These are phyloP conservation scores for Parelbella ahira DNA, from an alignment of 2,888 invertebrate species.

Conservation along the genomic window DNA sequence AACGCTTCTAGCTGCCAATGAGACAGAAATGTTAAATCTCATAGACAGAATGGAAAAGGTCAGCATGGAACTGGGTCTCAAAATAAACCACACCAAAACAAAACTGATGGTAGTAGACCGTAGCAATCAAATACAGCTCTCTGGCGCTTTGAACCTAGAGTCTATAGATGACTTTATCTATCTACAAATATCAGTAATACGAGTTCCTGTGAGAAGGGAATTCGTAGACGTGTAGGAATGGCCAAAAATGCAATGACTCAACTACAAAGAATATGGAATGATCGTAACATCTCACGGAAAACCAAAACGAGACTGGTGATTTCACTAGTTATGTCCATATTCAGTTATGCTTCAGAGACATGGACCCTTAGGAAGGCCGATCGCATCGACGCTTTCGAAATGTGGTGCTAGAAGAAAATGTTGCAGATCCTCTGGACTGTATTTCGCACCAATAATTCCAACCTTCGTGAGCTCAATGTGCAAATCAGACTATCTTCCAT, in stretches of 20 bases:
- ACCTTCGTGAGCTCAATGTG: background rate
- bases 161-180: background rate
- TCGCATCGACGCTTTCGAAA: slow-evolving; percentile 6
- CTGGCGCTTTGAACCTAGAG: background rate
- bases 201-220: slow-evolving; percentile 1
- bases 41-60: slow-evolving; percentile 11
- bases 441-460: too few relatives aligned
- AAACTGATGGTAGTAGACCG: slow-evolving; percentile 23
- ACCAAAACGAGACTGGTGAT: slow-evolving; percentile 1
- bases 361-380: slow-evolving; percentile 1
- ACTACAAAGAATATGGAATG: background rate
- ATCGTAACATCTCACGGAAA: background rate
- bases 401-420: slow-evolving; percentile 5
- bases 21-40: slow-evolving; percentile 24
- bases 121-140: slow-evolving; percentile 1
- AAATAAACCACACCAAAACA: slow-evolving; percentile 25
- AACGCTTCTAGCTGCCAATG: too few relatives aligned
- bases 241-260: slow-evolving; percentile 4
- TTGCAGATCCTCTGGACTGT: background rate
- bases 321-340: slow-evolving; percentile 1
- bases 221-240: slow-evolving; percentile 1
- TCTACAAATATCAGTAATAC: slow-evolving; percentile 1
- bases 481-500: background rate
- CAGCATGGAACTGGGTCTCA: slow-evolving; percentile 20
- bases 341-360: background rate